These are phyloP conservation scores for Nephotettix cincticeps DNA, from an alignment of 1,140 invertebrate species.

Conservation along the genomic window DNA sequence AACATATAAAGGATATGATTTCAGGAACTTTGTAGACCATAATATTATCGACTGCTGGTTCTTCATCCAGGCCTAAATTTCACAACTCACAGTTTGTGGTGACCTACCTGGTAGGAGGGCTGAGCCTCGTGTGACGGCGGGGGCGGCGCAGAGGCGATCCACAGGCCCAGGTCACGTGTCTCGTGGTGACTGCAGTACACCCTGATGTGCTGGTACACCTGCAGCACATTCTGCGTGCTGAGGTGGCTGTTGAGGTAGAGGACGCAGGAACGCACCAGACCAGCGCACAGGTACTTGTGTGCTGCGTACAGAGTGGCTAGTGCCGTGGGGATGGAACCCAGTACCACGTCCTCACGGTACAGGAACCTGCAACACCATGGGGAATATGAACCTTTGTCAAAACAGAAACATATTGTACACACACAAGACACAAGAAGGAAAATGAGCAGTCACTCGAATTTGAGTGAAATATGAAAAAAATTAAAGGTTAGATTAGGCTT, in stretches of 20 bases:
- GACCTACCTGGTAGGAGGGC: too few species aligned
- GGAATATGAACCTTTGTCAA: too few species aligned
- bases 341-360: conserved; percentile 59
- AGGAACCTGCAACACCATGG: conserved; percentile 58
- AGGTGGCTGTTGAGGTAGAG: conserved; percentile 56
- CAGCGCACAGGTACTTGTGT: conserved; percentile 65
- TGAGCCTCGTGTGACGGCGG: background rate
- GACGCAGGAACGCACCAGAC: conserved; percentile 60
- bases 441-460: too few species aligned
- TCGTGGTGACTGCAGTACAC: conserved; percentile 46
- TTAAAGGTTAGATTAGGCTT: too few species aligned
- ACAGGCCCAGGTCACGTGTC: conserved; percentile 22
- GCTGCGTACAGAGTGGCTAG: conserved; percentile 64
- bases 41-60: too few species aligned
- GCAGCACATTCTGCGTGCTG: conserved; percentile 50
- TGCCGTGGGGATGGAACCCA: conserved; percentile 63
- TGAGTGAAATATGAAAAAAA: too few species aligned
- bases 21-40: too few species aligned
- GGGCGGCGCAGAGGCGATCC: conserved; percentile 37
- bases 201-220: conserved; percentile 51
- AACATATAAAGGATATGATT: too few species aligned
- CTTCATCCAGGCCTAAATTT: too few species aligned
- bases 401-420: too few species aligned
- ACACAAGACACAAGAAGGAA: too few species aligned
- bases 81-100: too few species aligned